Conservation (phyloP, 2,113 vertebrate genomes). For the Colinus virginianus region DNA sequence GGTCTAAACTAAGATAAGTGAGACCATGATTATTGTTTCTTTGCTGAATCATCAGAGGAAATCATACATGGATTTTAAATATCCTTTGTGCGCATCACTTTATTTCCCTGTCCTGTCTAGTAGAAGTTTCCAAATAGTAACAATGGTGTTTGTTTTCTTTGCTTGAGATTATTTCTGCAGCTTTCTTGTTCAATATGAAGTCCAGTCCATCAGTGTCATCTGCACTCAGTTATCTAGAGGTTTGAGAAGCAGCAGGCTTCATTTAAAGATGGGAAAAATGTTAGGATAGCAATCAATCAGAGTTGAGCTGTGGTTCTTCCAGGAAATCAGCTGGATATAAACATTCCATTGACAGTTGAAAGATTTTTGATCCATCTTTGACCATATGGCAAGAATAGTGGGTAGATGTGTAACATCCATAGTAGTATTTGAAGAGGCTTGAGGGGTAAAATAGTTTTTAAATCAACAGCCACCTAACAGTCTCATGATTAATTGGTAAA, state of each 20-base stretch:
- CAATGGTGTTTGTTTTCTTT: not conserved
- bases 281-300: not conserved
- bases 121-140: not conserved
- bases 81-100: not conserved
- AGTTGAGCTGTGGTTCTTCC: not conserved
- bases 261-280: not conserved
- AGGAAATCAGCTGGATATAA: not conserved
- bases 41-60: not conserved
- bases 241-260: constrained; percentile 1
- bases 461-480: not conserved
- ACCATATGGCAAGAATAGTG: not conserved
- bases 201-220: not conserved
- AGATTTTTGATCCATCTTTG: not conserved
- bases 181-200: not conserved
- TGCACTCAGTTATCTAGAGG: not conserved
- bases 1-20: not conserved
- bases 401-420: not conserved
- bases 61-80: not conserved
- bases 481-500: not conserved
- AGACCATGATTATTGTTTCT: not conserved
- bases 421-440: not conserved
- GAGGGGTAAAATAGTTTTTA: not conserved
- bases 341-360: not conserved
- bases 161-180: not conserved
- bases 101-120: not conserved